Conservation (phyloP, 2,113 vertebrate genomes). For the Phrynosoma platyrhinos region DNA sequence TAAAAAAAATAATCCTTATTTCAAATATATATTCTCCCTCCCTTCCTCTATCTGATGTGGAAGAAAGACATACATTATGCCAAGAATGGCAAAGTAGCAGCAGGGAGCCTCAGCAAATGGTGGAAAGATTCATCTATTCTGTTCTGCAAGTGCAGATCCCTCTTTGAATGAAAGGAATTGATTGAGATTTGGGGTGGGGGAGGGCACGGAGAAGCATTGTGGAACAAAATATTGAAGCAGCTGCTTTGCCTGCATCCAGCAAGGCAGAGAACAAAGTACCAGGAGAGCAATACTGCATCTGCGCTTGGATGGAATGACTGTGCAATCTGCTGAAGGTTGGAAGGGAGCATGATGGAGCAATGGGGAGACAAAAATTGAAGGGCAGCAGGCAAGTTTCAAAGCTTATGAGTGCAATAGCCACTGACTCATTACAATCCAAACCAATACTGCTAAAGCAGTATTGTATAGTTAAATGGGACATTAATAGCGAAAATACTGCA, state of each 20-base stretch:
- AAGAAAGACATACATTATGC: conserved; percentile 29
- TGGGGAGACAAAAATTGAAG: background rate
- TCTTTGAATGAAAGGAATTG: conserved; percentile 23
- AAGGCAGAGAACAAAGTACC: background rate
- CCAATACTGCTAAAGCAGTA: too few relatives aligned
- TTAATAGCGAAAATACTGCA: background rate
- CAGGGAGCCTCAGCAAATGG: conserved; percentile 29
- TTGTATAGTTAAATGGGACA: background rate
- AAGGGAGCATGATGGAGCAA: background rate
- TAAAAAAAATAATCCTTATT: conserved; percentile 40
- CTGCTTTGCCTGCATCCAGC: conserved; percentile 12
- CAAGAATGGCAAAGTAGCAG: conserved; percentile 17
- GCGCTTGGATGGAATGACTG: background rate
- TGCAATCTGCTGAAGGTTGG: background rate
- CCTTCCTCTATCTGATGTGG: conserved; percentile 29
- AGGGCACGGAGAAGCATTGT: conserved; percentile 21
- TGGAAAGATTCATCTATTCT: conserved; percentile 10
- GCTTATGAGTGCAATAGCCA: background rate
- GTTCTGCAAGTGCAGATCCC: conserved; percentile 7
- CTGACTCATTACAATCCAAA: too few relatives aligned
- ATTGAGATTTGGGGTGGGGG: background rate
- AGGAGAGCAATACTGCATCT: rapidly evolving
- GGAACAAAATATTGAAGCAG: background rate
- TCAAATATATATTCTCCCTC: conserved; percentile 24
- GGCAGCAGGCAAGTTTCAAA: background rate